Evolutionary conservation across 2,888 invertebrate genomes (phyloP).

Genomic region (Ptychoptera contaminata): DNA sequence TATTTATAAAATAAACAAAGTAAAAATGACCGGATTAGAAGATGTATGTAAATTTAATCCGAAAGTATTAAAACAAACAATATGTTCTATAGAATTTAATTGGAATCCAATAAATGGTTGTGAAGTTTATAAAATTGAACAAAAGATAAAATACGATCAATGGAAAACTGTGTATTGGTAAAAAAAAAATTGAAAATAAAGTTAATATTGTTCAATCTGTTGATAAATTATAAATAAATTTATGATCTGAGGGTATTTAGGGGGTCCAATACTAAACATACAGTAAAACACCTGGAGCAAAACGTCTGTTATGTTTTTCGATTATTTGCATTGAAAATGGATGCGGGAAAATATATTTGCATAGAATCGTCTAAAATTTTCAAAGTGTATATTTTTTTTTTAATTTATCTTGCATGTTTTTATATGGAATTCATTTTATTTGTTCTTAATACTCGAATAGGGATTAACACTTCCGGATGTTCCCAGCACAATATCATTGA

Average conservation of each 20-base stretch:
- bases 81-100: conserved; percentile 19
- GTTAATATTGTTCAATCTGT: background rate
- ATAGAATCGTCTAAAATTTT: conserved; percentile 16
- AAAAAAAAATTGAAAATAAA: background rate
- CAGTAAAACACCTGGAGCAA: conserved; percentile 21
- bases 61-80: conserved; percentile 13
- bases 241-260: background rate
- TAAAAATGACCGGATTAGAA: too few relatives aligned
- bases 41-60: too few relatives aligned
- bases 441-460: conserved; percentile 11
- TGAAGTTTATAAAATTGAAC: conserved; percentile 24
- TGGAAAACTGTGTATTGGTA: conserved; percentile 26
- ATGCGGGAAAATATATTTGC: background rate
- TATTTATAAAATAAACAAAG: too few relatives aligned
- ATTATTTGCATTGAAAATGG: conserved; percentile 19
- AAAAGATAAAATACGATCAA: conserved; percentile 18
- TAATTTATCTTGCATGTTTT: background rate
- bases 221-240: too few relatives aligned
- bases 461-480: conserved; percentile 20
- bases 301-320: conserved; percentile 25
- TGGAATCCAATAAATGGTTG: conserved; percentile 20
- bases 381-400: background rate
- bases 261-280: conserved; percentile 5
- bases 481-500: conserved; percentile 22
- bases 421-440: background rate